Base-by-base conservation (phyloP, 2,113 vertebrate genomes). In the Callorhinus ursinus region DNA sequence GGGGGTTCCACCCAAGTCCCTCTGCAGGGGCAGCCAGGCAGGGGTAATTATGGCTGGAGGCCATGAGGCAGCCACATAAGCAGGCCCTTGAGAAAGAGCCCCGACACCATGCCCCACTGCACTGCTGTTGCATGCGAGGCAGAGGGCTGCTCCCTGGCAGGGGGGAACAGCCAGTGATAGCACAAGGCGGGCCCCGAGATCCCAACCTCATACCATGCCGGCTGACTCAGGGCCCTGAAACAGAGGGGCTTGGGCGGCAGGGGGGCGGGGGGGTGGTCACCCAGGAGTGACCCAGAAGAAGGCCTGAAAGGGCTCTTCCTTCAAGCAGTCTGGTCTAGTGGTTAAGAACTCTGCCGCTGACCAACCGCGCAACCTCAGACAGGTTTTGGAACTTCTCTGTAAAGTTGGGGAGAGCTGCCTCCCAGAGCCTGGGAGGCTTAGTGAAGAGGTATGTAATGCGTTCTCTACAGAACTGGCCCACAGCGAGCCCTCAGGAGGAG, bases 51-150 rank as follows among this genome's bases (percentile, higher is more conserved):
- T 36, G 61, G 33, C 31, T 13, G 2, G 46, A 76, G 46, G 55
- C 39, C 55, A 7, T 5, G 31, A 76, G 55, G 46, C 16, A 22
- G 86, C n/a, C 53, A 19, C 7, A 4, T 3, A 28, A 49, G 36
- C 16, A 26, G 90, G 76, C 49, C 21, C 83, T 51, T 42, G 59
- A 51, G 65, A 93, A 67, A 76, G 2, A 19, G 59, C 33, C 4
- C 12, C 0, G 3, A 51, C 13, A 1, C 65, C 4, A 3, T 46
- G 77, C 49, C 33, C 33, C 18, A 1, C 22, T 19, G 26, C 36
- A 21, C 6, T 4, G 3, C 3, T 16, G 59, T 63, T 28, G 49
- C 72, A 19, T 5, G 65, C 76, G 28, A 36, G 46, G 24, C 36
- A 1, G 77, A 61, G 28, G 61, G 12, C 61, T 81, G 46, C 16